Conservation (phyloP, 2,888 invertebrate species). For the Pinctada fucata region DNA sequence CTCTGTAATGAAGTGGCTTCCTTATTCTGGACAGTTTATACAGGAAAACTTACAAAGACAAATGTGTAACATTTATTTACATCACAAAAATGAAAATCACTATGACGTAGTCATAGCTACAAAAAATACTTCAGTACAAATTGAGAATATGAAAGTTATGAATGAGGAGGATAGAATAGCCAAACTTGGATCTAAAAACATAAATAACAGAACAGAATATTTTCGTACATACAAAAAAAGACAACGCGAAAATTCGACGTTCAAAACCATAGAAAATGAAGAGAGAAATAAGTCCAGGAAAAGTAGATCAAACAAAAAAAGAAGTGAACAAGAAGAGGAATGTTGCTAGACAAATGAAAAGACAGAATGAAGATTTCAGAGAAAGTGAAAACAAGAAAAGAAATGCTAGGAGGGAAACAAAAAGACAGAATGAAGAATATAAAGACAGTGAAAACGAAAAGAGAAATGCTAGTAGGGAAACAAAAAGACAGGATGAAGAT, state of each 20-base stretch:
- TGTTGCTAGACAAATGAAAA: background rate
- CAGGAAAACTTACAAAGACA: background rate
- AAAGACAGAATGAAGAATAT: background rate
- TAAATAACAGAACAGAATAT: slow-evolving; percentile 9
- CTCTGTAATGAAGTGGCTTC: slow-evolving; percentile 20
- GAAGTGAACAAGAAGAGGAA: background rate
- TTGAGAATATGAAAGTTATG: background rate
- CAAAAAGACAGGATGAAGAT: no score
- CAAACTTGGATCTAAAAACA: slow-evolving; percentile 3
- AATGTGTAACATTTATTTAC: slow-evolving; percentile 15
- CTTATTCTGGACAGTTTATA: slow-evolving; percentile 15
- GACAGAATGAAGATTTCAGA: background rate
- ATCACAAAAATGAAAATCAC: slow-evolving; percentile 23
- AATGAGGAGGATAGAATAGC: background rate
- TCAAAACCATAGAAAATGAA: slow-evolving; percentile 18
- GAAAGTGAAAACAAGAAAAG: background rate
- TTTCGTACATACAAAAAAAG: slow-evolving; percentile 6
- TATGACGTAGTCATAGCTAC: slow-evolving; percentile 26
- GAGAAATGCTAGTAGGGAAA: no score
- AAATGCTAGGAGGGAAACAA: background rate
- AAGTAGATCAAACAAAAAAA: background rate
- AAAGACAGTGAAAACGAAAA: background rate
- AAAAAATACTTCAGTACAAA: no score
- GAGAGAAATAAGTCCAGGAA: slow-evolving; percentile 6
- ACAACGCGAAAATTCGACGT: background rate